phyloP scores from a whole-genome alignment of 2,113 vertebrate species.

The Strix aluco region DNA sequence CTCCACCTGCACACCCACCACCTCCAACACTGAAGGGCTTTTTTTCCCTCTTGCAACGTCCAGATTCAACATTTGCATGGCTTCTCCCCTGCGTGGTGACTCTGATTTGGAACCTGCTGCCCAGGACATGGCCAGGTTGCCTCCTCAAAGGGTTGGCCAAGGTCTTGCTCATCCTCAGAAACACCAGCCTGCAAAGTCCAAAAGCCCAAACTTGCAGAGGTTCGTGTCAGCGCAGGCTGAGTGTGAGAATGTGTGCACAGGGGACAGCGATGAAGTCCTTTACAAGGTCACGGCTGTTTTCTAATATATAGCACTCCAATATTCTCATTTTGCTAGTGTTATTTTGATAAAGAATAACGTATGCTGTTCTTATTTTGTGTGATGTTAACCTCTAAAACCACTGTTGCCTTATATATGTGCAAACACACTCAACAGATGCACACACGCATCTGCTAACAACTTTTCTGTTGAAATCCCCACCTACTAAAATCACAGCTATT shows the following conservation, averaged over 20 bases:
- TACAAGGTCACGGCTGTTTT: not conserved
- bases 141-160: not conserved
- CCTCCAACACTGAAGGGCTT: not conserved
- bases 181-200: not conserved
- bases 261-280: not conserved
- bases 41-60: not conserved
- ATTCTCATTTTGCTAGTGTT: not conserved
- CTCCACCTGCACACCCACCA: not conserved
- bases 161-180: not conserved
- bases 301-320: not conserved
- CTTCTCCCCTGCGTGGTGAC: not conserved
- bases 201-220: not conserved
- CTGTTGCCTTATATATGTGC: not conserved
- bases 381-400: not conserved
- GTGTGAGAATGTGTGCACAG: not conserved
- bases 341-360: not conserved
- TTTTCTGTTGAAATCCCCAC: not conserved
- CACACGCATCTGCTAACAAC: not conserved
- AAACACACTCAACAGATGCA: not conserved
- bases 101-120: not conserved
- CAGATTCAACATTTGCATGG: fast-evolving
- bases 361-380: not conserved
- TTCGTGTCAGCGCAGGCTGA: not conserved
- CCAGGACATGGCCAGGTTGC: not conserved
- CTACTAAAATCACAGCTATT: not conserved